These are phyloP conservation scores for Ranitomeya variabilis DNA, from an alignment of 2,113 vertebrate genomes.

Conservation along the genomic window DNA sequence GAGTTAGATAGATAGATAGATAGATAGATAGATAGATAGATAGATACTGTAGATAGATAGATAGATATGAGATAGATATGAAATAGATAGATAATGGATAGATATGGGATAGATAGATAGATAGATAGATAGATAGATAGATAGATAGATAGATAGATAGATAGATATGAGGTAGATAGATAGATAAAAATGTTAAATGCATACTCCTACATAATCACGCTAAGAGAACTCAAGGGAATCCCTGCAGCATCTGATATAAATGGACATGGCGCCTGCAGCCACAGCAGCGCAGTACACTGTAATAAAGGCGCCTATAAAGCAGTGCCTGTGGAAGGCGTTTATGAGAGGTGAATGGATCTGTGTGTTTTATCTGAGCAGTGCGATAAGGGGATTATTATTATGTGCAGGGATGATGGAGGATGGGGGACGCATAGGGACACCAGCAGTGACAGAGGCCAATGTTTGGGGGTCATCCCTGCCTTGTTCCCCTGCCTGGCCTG, in stretches of 20 bases:
- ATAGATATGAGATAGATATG: slow-evolving; percentile 20
- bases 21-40: slow-evolving; percentile 16
- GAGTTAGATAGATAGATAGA: neutral
- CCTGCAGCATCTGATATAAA: neutral
- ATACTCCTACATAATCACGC: neutral
- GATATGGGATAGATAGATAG: neutral
- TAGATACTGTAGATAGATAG: slow-evolving; percentile 5
- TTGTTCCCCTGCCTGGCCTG: neutral
- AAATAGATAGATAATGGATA: slow-evolving; percentile 8
- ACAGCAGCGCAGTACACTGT: slow-evolving; percentile 15
- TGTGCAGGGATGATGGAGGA: neutral
- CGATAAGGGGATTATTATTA: slow-evolving; percentile 23
- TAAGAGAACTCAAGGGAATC: neutral
- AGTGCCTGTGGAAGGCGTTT: slow-evolving; percentile 8
- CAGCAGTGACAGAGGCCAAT: neutral
- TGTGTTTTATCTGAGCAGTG: slow-evolving; percentile 23
- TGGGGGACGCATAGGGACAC: neutral
- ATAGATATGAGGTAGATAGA: neutral
- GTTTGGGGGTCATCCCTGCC: neutral
- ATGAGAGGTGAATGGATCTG: slow-evolving; percentile 13
- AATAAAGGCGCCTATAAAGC: neutral
- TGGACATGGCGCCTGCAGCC: neutral
- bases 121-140: neutral
- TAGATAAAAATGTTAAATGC: neutral
- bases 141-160: slow-evolving; percentile 13